phyloP scores from a whole-genome alignment of 1,140 invertebrate species.

The Uloborus diversus region DNA sequence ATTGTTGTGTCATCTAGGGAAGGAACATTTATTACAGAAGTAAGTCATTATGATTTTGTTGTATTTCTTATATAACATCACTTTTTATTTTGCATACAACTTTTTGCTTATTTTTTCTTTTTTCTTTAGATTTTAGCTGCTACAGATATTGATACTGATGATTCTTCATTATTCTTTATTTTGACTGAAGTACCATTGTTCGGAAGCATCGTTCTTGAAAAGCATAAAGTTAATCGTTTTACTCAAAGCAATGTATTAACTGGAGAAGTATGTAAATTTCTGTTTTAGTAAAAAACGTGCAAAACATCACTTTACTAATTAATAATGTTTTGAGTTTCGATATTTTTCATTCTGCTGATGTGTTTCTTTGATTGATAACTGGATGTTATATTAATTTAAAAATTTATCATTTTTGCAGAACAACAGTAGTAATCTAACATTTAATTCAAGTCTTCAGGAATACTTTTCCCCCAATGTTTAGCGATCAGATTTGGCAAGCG shows the following conservation, averaged over 20 bases:
- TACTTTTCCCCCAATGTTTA: too few species aligned
- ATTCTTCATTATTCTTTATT: conserved; percentile 36
- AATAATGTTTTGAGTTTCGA: too few species aligned
- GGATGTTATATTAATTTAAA: neutral
- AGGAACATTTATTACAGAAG: conserved; percentile 52
- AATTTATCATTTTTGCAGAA: too few species aligned
- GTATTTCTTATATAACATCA: neutral
- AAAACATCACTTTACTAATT: too few species aligned
- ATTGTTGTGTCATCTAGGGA: conserved; percentile 29
- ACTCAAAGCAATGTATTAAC: conserved; percentile 40
- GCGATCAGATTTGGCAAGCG: too few species aligned
- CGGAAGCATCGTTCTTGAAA: conserved; percentile 11
- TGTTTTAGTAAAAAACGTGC: too few species aligned
- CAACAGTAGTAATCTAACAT: too few species aligned
- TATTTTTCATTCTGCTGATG: neutral
- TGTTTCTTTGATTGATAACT: neutral
- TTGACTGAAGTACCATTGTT: conserved; percentile 38
- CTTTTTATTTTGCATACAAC: neutral
- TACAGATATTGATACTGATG: conserved; percentile 45
- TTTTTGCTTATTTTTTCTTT: neutral
- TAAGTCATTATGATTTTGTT: too few species aligned
- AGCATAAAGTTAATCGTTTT: conserved; percentile 30
- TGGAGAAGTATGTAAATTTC: conserved; percentile 21
- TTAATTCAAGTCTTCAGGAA: neutral
- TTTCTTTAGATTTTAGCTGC: conserved; percentile 41